Base-by-base conservation (phyloP, 2,888 invertebrate species). In the Malthinus seriepunctatus region DNA sequence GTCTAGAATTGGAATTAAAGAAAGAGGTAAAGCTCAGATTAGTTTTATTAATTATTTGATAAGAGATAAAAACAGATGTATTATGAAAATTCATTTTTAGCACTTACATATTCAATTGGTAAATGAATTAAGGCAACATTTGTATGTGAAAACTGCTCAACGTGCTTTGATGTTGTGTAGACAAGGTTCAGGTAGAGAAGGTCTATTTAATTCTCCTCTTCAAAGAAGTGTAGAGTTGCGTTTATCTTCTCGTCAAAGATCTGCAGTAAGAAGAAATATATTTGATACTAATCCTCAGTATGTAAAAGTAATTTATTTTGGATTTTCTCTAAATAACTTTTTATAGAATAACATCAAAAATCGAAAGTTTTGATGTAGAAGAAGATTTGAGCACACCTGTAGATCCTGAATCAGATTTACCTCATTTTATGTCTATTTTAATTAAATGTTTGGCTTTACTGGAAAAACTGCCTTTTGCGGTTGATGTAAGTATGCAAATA, bases 401-500 rank as follows among this genome's bases (percentile, higher is more conserved):
- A 12, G 84, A 86, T 75, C 82, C 84, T 1, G 86, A 86, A 68
- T 80, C 84, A 48, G 84, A 86, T 75, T 82, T 86, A 46, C 84
- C 84, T 63, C 85, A 88, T 72, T 90, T 88, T 62, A 87, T 94
- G 72, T 88, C 91, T 70, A 86, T 91, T 69, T 84, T 95, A 39
- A 86, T 95, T 0, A 93, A 95, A 74, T 94, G 95, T 62, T 83
- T 96, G 50, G 91, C 89, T 9, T 85, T 91, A 58, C 79, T 96
- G 62, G 89, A 90, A 50, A 92, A 91, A 76, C 82, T 95, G 68
- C 90, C 91, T 51, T 93, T 92, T 69, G 91, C 93, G 14, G 85
- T 95, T 34, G 93, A 94, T 82, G 91, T 90, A 75, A 68, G 74
- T 67, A 59, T 32, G 56, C 14, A 37, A 38, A 32, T 34, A n/a